Evolutionary conservation across 2,888 invertebrate species (phyloP).

Genomic region (Thumatha senex): DNA sequence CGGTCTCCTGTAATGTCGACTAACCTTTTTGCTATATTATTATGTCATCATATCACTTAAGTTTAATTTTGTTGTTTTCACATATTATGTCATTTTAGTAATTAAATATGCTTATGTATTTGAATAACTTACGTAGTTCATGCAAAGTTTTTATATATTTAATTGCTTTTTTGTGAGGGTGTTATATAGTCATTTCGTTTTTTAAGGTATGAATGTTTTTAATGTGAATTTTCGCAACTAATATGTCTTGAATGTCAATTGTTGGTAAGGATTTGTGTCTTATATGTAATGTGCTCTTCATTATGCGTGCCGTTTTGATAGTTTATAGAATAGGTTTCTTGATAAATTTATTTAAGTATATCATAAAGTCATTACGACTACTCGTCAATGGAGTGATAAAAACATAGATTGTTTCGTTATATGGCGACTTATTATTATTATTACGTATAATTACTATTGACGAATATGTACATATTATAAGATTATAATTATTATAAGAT

Average conservation of each 20-base stretch:
- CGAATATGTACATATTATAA: constrained; percentile 20
- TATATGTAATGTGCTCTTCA: constrained; percentile 8
- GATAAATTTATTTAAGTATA: constrained; percentile 29
- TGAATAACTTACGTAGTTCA: neutral
- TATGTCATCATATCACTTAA: no score
- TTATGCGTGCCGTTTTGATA: constrained; percentile 12
- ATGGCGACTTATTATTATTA: constrained; percentile 30
- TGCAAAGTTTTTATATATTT: neutral
- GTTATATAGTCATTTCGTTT: constrained; percentile 11
- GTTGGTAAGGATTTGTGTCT: constrained; percentile 5
- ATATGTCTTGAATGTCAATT: constrained; percentile 1
- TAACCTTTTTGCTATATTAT: no score
- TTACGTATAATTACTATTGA: constrained; percentile 19
- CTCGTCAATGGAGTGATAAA: constrained; percentile 78
- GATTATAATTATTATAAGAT: constrained; percentile 9
- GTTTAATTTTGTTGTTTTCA: no score
- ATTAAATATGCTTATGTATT: neutral
- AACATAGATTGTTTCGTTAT: constrained; percentile 42
- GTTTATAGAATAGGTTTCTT: constrained; percentile 21
- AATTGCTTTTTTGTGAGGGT: constrained; percentile 3
- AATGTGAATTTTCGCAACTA: neutral
- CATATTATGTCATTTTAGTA: no score
- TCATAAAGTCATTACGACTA: constrained; percentile 48
- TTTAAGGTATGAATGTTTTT: neutral
- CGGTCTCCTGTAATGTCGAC: no score